Conservation (phyloP, 2,113 vertebrate species). For the Entelurus aequoreus region DNA sequence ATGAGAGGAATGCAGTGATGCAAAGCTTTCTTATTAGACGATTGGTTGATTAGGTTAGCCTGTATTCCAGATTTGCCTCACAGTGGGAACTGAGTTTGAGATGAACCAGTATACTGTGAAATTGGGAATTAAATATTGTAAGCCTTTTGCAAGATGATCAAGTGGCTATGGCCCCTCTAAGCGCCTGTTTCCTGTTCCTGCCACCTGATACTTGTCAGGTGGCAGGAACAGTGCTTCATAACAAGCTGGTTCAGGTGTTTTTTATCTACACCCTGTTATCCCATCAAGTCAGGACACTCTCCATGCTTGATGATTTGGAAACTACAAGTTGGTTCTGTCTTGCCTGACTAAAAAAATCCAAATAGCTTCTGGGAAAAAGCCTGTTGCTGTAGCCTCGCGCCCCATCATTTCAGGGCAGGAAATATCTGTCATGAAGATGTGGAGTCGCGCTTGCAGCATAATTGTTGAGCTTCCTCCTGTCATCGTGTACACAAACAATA, state of each 20-base stretch:
- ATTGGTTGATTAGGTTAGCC: constrained; percentile 13
- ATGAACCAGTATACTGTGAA: background rate
- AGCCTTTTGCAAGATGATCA: no score
- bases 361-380: background rate
- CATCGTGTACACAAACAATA: constrained; percentile 10
- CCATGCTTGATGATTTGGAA: background rate
- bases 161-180: constrained; percentile 4
- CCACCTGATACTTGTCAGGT: constrained; percentile 56
- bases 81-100: background rate
- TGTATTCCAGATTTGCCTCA: background rate
- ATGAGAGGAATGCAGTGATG: constrained; percentile 20
- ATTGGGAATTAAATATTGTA: background rate
- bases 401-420: constrained; percentile 36
- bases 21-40: constrained; percentile 12
- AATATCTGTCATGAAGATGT: constrained; percentile 32
- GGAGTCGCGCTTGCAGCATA: constrained; percentile 21
- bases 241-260: constrained; percentile 8
- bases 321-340: background rate
- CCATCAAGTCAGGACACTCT: background rate
- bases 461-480: constrained; percentile 35
- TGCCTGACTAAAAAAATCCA: no score
- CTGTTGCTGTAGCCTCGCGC: constrained; percentile 1
- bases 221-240: constrained; percentile 9
- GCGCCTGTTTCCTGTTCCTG: constrained; percentile 48
- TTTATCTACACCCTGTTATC: background rate